These are phyloP conservation scores for Crocuta crocuta DNA, from an alignment of 2,113 vertebrate genomes.

Conservation along the genomic window DNA sequence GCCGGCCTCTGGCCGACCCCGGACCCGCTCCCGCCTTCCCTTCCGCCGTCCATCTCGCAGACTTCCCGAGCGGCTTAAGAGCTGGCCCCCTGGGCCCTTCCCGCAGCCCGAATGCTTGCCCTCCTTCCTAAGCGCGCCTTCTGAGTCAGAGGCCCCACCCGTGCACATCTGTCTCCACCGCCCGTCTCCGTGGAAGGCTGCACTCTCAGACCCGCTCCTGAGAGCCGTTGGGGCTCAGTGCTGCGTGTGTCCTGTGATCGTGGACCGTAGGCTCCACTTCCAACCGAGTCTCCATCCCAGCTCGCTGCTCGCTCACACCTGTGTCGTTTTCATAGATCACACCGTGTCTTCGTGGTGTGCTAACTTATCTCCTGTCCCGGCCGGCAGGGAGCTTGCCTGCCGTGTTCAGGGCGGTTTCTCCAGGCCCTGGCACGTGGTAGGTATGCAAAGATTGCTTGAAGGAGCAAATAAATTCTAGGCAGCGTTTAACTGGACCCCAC, in stretches of 20 bases:
- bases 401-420: background rate
- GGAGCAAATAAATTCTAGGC: background rate
- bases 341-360: background rate
- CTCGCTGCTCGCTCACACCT: background rate
- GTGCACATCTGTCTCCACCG: background rate
- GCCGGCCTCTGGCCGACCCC: background rate
- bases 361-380: background rate
- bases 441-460: background rate
- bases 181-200: background rate
- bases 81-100: background rate
- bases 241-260: accelerated
- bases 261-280: accelerated
- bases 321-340: accelerated
- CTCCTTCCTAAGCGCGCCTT: background rate
- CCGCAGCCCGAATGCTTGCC: background rate
- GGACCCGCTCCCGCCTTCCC: background rate
- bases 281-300: background rate
- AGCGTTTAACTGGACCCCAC: background rate
- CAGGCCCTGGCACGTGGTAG: background rate
- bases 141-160: background rate
- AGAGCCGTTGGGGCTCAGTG: too few relatives aligned
- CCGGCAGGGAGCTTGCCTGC: background rate
- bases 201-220: background rate
- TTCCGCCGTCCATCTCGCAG: background rate
- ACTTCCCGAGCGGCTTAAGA: background rate